Percentiles rank a stretch among this genome's conserved stretches.
Evolutionary conservation across 2,113 vertebrate genomes (phyloP).

Genomic region (Bos javanicus): DNA sequence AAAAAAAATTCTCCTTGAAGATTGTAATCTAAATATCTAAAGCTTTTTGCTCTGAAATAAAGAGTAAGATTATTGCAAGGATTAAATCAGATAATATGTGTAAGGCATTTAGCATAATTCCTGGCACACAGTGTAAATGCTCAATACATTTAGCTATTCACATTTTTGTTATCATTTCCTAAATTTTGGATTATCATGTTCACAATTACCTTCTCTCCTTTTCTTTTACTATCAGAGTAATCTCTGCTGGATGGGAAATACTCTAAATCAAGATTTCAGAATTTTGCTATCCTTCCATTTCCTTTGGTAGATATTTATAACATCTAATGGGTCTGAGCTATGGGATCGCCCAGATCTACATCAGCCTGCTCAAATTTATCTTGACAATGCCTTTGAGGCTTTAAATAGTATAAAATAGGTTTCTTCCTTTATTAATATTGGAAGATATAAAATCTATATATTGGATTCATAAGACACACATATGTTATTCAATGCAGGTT

Average conservation of each 20-base stretch:
- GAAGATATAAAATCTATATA: background rate
- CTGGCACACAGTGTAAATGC: background rate
- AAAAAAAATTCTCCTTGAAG: background rate
- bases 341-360: background rate
- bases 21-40: background rate
- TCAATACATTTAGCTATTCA: background rate
- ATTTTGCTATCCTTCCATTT: background rate
- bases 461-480: background rate
- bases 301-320: background rate
- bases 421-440: background rate
- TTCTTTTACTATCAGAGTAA: background rate
- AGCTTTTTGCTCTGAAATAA: background rate
- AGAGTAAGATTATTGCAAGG: background rate
- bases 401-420: background rate
- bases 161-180: background rate
- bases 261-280: conserved; percentile 1
- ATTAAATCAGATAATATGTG: background rate
- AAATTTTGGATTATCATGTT: background rate
- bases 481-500: background rate
- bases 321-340: background rate
- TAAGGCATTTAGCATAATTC: background rate
- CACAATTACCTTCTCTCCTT: background rate
- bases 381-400: background rate
- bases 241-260: background rate
- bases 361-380: background rate